Base-by-base conservation (phyloP, 2,797 vertebrate genomes). In the Muraenolepis orangiensis region DNA sequence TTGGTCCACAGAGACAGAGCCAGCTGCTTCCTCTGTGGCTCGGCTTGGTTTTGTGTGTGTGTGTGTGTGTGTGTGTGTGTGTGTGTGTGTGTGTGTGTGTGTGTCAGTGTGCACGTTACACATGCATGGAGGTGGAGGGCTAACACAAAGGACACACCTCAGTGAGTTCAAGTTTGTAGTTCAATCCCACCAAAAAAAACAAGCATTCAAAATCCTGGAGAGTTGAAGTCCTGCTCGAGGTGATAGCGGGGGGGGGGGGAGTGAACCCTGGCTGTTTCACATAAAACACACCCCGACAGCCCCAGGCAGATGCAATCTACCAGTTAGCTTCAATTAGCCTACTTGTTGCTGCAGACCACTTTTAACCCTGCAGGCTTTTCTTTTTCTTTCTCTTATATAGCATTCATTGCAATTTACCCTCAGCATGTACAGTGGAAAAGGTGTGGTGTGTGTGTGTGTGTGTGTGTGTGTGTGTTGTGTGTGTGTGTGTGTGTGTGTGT, bases 21-120 rank as follows among this genome's bases (percentile, higher is more conserved):
- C n/a, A n/a, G n/a, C n/a, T n/a, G n/a, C n/a, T n/a, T n/a, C n/a
- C n/a, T n/a, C n/a, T n/a, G n/a, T n/a, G n/a, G n/a, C n/a, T n/a
- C n/a, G n/a, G n/a, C n/a, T n/a, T n/a, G n/a, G n/a, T n/a, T n/a
- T n/a, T n/a, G 30, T 14, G 64, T 46, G 66, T 23, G 51, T 36
- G 20, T 42, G 3, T 67, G 3, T 23, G 40, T 57, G 38, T 26
- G 18, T 29, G 69, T 26, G 31, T 67, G 36, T 67, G 72, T 72
- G 71, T 71, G 69, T 72, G 16, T 69, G 67, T 61, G 42, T 57
- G 6, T 23, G 66, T 51, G 66, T 34, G 73, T 20, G 40, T 10
- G 42, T 78, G 66, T 81, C 73, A 78, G 69, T 68, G 69, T 72
- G 66, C 6, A 51, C 14, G 42, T 20, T 51, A 51, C 42, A 51